Percentiles rank a stretch among this genome's conserved stretches.
phyloP scores from a whole-genome alignment of 2,888 invertebrate species.

The Zelleria hepariella region DNA sequence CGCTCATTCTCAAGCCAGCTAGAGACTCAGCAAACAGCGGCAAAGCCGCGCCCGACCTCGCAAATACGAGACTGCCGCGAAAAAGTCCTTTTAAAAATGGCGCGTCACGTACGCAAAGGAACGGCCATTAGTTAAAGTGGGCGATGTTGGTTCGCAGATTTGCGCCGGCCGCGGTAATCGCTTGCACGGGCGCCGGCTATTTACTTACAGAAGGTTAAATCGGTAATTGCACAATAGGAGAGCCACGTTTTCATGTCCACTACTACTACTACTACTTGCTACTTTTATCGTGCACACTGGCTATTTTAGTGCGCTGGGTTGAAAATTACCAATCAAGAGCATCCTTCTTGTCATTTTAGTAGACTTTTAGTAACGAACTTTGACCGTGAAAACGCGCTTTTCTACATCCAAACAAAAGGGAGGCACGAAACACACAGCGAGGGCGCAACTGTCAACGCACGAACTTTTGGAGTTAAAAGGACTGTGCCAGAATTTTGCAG shows the following conservation, averaged over 20 bases:
- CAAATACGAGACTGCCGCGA: constrained; percentile 41
- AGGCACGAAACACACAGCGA: too few relatives aligned
- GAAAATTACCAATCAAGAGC: too few relatives aligned
- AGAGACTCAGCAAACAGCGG: constrained; percentile 43
- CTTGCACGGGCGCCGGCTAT: constrained; percentile 6
- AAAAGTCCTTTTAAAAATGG: constrained; percentile 73
- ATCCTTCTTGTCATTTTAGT: too few relatives aligned
- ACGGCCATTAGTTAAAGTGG: constrained; percentile 69
- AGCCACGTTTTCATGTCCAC: neutral
- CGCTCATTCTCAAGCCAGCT: neutral
- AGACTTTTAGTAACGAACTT: too few relatives aligned
- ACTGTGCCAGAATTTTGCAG: too few relatives aligned
- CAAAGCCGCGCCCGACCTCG: neutral
- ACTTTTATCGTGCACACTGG: too few relatives aligned
- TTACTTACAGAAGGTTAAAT: neutral
- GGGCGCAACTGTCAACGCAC: too few relatives aligned
- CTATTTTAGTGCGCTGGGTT: too few relatives aligned
- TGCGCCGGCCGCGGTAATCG: constrained; percentile 19
- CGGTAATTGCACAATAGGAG: neutral
- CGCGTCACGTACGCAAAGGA: constrained; percentile 63
- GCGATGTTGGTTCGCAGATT: constrained; percentile 68
- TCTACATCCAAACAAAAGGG: too few relatives aligned
- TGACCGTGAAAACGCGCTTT: too few relatives aligned
- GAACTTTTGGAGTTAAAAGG: too few relatives aligned
- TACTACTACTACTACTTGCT: too few relatives aligned